These are phyloP conservation scores for Drosophila mettleri DNA, from an alignment of 2,888 invertebrate genomes.

Conservation along the genomic window DNA sequence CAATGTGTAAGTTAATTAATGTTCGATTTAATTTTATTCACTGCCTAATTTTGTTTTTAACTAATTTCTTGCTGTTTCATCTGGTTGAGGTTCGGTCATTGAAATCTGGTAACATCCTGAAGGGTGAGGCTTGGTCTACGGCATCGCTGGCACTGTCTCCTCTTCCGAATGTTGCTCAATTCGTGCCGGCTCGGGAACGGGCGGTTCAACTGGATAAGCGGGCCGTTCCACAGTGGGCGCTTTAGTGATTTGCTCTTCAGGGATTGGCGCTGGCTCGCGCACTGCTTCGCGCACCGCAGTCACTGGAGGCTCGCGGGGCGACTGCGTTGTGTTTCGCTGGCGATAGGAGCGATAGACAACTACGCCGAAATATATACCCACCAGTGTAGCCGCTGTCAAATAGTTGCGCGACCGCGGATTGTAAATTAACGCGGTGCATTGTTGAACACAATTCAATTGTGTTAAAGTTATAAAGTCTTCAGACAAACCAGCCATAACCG, in stretches of 20 bases:
- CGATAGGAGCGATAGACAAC: conserved; percentile 39
- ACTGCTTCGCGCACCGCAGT: conserved; percentile 5
- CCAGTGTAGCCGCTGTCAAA: conserved; percentile 16
- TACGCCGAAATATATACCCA: conserved; percentile 44
- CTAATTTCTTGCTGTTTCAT: not conserved
- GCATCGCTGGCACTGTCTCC: not conserved
- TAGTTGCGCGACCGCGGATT: conserved; percentile 27
- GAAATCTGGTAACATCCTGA: not conserved
- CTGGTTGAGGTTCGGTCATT: not conserved
- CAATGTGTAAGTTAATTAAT: not conserved
- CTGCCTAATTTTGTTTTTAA: not conserved
- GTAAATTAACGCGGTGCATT: conserved; percentile 23
- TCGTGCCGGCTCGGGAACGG: not conserved
- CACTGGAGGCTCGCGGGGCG: not conserved
- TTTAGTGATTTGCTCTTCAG: conserved; percentile 7
- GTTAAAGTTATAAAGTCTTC: conserved; percentile 29
- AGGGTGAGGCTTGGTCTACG: not conserved
- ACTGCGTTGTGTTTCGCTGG: not conserved
- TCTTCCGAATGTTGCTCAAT: not conserved
- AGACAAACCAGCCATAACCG: conserved; percentile 26
- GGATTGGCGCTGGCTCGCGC: conserved; percentile 6
- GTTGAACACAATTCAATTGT: conserved; percentile 31
- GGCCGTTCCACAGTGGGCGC: conserved; percentile 2
- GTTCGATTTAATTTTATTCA: not conserved
- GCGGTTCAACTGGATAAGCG: conserved; percentile 4